A percentile compares a stretch with the other conserved stretches of the same genome.
phyloP scores from a whole-genome alignment of 2,113 vertebrate genomes.

The Amia ocellicauda region DNA sequence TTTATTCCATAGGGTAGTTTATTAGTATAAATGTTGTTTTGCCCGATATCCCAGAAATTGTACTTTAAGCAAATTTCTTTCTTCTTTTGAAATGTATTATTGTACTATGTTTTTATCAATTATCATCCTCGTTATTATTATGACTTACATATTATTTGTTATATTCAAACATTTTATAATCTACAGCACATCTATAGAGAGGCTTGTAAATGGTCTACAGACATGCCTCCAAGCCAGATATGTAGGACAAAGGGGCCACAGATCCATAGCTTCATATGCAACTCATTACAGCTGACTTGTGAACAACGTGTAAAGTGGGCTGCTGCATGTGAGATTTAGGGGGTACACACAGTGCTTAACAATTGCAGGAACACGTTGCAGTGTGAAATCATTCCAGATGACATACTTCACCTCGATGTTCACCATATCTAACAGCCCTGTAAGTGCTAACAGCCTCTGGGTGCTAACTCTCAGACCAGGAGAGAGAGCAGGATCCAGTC shows the following conservation, averaged over 20 bases:
- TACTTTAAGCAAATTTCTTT: too few relatives aligned
- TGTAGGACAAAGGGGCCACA: slow-evolving; percentile 11
- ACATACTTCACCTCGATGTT: slow-evolving; percentile 27
- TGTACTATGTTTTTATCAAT: too few relatives aligned
- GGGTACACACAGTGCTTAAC: slow-evolving; percentile 29
- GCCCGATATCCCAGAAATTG: too few relatives aligned
- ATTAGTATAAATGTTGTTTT: too few relatives aligned
- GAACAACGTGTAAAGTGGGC: slow-evolving; percentile 40
- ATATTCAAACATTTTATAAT: too few relatives aligned
- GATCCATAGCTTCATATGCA: slow-evolving; percentile 32
- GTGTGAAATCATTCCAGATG: slow-evolving; percentile 51
- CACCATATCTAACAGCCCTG: slow-evolving; percentile 32
- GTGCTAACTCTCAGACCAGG: neutral
- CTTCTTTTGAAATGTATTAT: too few relatives aligned
- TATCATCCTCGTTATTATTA: too few relatives aligned
- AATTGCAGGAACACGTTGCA: slow-evolving; percentile 30
- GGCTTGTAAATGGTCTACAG: neutral
- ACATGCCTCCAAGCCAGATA: neutral
- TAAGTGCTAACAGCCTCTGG: slow-evolving; percentile 33
- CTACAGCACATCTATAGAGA: too few relatives aligned
- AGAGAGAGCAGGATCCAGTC: neutral
- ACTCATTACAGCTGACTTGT: slow-evolving; percentile 40
- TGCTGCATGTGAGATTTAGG: slow-evolving; percentile 34
- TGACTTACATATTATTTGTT: too few relatives aligned
- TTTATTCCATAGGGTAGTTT: too few relatives aligned